phyloP scores from a whole-genome alignment of 2,797 vertebrate species.

The Cuculus canorus region DNA sequence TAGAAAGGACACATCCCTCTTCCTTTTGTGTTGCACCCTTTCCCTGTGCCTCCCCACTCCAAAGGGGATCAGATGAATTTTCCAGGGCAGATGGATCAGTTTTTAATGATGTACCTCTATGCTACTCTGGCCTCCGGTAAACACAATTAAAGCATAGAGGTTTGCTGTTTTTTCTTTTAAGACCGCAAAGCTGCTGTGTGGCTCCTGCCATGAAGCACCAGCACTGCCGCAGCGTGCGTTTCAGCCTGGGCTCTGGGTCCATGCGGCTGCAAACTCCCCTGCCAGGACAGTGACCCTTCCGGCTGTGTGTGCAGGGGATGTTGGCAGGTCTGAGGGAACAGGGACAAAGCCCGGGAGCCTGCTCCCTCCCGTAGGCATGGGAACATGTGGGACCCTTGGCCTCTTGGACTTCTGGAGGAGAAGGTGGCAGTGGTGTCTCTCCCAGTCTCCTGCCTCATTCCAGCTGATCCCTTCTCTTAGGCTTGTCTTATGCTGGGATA shows the following conservation, averaged over 20 bases:
- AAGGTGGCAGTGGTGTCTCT: neutral
- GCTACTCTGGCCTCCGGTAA: neutral
- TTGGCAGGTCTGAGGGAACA: neutral
- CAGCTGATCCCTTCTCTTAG: neutral
- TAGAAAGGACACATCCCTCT: neutral
- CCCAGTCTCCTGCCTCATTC: neutral
- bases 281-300: neutral
- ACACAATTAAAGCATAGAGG: neutral
- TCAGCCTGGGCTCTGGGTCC: neutral
- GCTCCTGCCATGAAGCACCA: neutral
- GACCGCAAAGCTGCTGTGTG: neutral
- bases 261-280: fast-evolving
- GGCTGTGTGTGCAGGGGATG: neutral
- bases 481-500: neutral
- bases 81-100: neutral
- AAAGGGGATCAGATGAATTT: neutral
- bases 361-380: neutral
- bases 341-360: neutral
- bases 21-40: neutral
- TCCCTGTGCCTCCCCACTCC: neutral
- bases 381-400: fast-evolving
- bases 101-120: neutral
- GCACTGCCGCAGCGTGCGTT: neutral
- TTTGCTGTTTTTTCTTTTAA: neutral
- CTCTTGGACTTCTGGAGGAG: neutral